Base-by-base conservation (phyloP, 2,797 vertebrate genomes). In the Enteromius trimaculatus region DNA sequence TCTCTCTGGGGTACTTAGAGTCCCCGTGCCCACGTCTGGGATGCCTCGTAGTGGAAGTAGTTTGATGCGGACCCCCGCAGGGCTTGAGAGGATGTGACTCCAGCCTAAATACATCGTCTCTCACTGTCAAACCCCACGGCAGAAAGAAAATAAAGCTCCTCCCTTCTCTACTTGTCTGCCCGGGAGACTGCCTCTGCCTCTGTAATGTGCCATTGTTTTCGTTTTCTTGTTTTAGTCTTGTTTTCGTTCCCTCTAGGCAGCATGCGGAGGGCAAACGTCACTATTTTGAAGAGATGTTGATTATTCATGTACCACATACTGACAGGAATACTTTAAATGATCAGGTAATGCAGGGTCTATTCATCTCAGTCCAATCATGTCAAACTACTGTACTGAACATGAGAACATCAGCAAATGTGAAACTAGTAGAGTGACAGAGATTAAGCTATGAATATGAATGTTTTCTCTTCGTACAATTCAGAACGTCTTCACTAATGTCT, bases 231-330 rank as follows among this genome's bases (percentile, higher is more conserved):
- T 55, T 69, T 66, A 2, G 37, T 79, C 80, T 70, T 58, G 31
- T 55, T 62, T 42, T 37, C 21, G 79, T 78, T 86, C 87, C 83
- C 86, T 86, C 17, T 37, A 23, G 85, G 91, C 89, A 90, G 92
- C 92, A 93, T 91, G 89, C 91, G 91, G 88, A 69, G 62, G 76
- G 26, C 66, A 81, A 42, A 42, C 34, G n/a, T 55, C 68, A 42
- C 77, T 78, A 62, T 44, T 58, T 58, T 13, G 42, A 75, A 65
- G 26, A 31, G 49, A 19, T 53, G 31, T 69, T 44, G 58, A 69
- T 69, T 87, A 84, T 89, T 85, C 81, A 84, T 86, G 80, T 83
- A 79, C 74, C 49, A 60, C 58, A 49, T 77, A 78, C 31, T 66
- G 70, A 82, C 60, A 65, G 37, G 42, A 75, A 19, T 21, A 65